Conservation (phyloP, 2,888 invertebrate genomes). For the Strigamia maritima region DNA sequence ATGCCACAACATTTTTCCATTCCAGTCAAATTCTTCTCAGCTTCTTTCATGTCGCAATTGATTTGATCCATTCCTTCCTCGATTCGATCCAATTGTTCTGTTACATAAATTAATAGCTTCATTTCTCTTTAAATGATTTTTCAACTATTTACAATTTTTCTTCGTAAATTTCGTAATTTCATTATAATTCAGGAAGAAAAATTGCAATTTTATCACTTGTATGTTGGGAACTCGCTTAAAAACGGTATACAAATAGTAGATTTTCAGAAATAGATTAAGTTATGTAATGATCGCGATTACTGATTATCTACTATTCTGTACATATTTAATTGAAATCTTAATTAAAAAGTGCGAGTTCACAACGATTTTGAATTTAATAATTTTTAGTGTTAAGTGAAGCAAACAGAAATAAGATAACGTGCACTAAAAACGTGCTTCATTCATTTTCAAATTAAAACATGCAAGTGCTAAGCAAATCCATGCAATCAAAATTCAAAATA, state of each 20-base stretch:
- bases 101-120: conserved; percentile 9
- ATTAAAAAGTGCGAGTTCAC: neutral
- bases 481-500: neutral
- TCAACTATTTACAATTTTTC: neutral
- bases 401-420: neutral
- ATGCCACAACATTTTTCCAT: conserved; percentile 99
- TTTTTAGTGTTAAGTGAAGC: conserved; percentile 1
- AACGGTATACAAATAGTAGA: neutral
- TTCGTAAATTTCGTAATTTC: neutral
- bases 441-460: neutral
- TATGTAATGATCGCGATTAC: no score
- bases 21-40: conserved; percentile 98
- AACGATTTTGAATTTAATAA: no score
- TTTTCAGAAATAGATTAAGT: no score
- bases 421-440: neutral
- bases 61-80: conserved; percentile 99
- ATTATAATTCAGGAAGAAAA: neutral
- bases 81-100: conserved; percentile 99
- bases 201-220: neutral
- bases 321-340: neutral
- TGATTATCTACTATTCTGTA: neutral
- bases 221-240: neutral
- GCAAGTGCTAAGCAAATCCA: conserved; percentile 18
- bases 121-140: neutral
- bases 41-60: conserved; percentile 99